Conservation (phyloP, 2,888 invertebrate genomes). For the Drosophila cracens region DNA sequence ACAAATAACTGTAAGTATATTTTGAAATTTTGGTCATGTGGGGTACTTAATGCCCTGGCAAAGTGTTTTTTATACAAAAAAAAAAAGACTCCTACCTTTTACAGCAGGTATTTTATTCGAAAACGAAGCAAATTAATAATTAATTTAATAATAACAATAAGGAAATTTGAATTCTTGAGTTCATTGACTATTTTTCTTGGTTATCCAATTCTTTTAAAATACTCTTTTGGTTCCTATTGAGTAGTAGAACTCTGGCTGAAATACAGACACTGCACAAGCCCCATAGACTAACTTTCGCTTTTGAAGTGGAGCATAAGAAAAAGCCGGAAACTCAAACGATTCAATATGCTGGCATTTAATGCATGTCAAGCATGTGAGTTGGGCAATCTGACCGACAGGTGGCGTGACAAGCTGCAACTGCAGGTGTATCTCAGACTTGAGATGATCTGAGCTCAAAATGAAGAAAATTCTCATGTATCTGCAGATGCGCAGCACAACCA, state of each 20-base stretch:
- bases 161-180: too few species aligned
- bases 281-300: background rate
- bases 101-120: background rate
- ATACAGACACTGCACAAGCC: background rate
- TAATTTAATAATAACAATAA: background rate
- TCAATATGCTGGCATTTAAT: constrained; percentile 11
- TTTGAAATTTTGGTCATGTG: background rate
- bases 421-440: constrained; percentile 26
- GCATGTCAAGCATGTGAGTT: constrained; percentile 18
- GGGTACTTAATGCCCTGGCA: background rate
- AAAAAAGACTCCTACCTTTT: background rate
- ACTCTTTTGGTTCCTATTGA: background rate
- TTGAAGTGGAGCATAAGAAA: background rate
- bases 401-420: constrained; percentile 46
- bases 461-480: constrained; percentile 36
- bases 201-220: background rate
- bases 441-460: constrained; percentile 7
- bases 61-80: background rate
- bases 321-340: constrained; percentile 11
- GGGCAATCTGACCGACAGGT: constrained; percentile 48
- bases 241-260: background rate
- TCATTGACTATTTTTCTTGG: background rate
- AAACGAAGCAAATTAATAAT: background rate
- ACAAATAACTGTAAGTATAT: background rate
- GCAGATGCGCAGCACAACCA: constrained; percentile 55